Conservation (phyloP, 1,140 invertebrate species). For the Aphelinus certus region DNA sequence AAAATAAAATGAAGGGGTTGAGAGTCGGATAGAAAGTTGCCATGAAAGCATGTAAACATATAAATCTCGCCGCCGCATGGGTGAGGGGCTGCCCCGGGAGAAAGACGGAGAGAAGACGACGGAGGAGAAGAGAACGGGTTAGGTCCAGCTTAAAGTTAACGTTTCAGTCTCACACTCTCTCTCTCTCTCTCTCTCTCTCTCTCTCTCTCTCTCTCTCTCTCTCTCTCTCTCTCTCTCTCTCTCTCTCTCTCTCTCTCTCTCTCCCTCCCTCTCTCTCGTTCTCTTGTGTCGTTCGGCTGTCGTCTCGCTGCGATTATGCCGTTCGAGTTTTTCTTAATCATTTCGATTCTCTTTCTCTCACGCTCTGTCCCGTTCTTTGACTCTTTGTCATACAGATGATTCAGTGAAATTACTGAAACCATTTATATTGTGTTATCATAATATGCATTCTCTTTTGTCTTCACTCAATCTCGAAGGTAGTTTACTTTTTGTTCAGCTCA, state of each 20-base stretch:
- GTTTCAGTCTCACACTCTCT: conserved; percentile 36
- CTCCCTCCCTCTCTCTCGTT: conserved; percentile 1
- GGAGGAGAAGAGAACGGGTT: conserved; percentile 39
- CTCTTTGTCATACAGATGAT: too few species aligned
- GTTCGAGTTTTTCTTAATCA: conserved; percentile 15
- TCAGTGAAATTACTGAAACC: too few species aligned
- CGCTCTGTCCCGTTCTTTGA: too few species aligned
- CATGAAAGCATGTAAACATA: conserved; percentile 62
- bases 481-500: too few species aligned
- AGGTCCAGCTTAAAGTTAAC: conserved; percentile 55
- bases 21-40: conserved; percentile 59
- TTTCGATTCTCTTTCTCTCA: background rate
- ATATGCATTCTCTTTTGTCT: too few species aligned
- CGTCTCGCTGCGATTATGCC: conserved; percentile 17
- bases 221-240: background rate
- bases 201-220: background rate
- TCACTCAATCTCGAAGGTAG: too few species aligned
- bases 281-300: conserved; percentile 23
- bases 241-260: too few species aligned
- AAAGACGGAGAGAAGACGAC: background rate
- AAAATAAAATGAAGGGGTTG: conserved; percentile 56
- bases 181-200: too few species aligned
- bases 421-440: too few species aligned
- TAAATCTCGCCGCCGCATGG: conserved; percentile 55
- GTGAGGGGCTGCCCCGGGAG: background rate